Conservation (phyloP, 2,888 invertebrate genomes). For the Papilio gigon region DNA sequence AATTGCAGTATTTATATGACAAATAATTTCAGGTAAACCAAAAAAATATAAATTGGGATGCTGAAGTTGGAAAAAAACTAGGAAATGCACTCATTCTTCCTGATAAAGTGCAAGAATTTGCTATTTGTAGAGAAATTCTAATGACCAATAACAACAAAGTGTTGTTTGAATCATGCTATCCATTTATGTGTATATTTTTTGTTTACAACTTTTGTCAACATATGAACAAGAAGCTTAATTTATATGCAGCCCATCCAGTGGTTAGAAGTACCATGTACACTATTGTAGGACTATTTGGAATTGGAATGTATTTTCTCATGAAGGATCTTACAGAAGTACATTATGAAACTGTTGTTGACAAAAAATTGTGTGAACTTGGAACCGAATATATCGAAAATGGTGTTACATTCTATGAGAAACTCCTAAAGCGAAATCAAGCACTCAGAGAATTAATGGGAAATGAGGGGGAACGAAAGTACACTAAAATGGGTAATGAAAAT, state of each 20-base stretch:
- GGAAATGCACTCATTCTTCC: constrained; percentile 87
- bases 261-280: constrained; percentile 78
- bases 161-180: constrained; percentile 80
- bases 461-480: constrained; percentile 84
- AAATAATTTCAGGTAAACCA: constrained; percentile 80
- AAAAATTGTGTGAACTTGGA: constrained; percentile 82
- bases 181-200: constrained; percentile 72
- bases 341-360: constrained; percentile 85
- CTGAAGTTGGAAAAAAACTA: constrained; percentile 84
- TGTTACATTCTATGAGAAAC: constrained; percentile 88
- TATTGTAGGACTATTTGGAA: constrained; percentile 80
- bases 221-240: constrained; percentile 80
- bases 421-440: constrained; percentile 87
- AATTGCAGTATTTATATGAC: too few relatives aligned
- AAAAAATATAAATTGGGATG: constrained; percentile 84
- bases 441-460: constrained; percentile 85
- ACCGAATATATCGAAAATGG: constrained; percentile 87
- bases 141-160: constrained; percentile 83
- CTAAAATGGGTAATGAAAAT: constrained; percentile 87
- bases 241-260: constrained; percentile 79
- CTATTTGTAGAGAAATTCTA: constrained; percentile 88
- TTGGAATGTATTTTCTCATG: constrained; percentile 84
- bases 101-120: constrained; percentile 90
- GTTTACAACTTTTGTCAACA: constrained; percentile 78
- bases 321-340: constrained; percentile 85